Evolutionary conservation across 2,888 invertebrate species (phyloP).

Genomic region (Stegana nigrithorax): DNA sequence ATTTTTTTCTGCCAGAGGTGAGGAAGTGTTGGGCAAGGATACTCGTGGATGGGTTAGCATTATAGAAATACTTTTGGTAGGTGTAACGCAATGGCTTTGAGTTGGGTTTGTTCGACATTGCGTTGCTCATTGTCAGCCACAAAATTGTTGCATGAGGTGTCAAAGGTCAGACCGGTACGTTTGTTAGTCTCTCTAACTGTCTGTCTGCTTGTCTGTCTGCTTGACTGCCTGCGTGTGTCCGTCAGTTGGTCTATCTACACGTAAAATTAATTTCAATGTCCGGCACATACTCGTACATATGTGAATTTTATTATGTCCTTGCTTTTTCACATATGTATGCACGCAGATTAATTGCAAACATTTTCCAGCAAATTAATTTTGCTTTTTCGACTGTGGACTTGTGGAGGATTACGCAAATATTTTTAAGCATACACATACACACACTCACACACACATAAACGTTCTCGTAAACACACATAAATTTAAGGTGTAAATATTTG

Average conservation of each 20-base stretch:
- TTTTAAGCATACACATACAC: slow-evolving; percentile 22
- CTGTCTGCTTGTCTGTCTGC: slow-evolving; percentile 5
- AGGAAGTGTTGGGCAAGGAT: no score
- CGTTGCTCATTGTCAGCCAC: slow-evolving; percentile 63
- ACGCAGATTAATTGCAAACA: slow-evolving; percentile 63
- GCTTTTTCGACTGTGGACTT: slow-evolving; percentile 15
- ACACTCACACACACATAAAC: no score
- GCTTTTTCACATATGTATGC: slow-evolving; percentile 35
- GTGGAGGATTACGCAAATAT: slow-evolving; percentile 33
- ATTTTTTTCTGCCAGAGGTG: neutral
- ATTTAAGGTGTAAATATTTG: slow-evolving; percentile 46
- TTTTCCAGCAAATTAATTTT: slow-evolving; percentile 68
- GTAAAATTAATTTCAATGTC: slow-evolving; percentile 57
- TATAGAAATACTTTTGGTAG: slow-evolving; percentile 18
- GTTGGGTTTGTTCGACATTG: slow-evolving; percentile 15
- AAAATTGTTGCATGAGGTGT: slow-evolving; percentile 67
- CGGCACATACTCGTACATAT: slow-evolving; percentile 38
- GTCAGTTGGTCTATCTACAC: slow-evolving; percentile 24
- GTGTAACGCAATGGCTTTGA: slow-evolving; percentile 32
- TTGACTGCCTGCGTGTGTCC: slow-evolving; percentile 9
- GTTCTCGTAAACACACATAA: neutral
- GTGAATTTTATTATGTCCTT: slow-evolving; percentile 38
- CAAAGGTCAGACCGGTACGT: slow-evolving; percentile 52
- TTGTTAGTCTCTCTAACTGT: slow-evolving; percentile 15
- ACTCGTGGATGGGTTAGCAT: no score